phyloP scores from a whole-genome alignment of 1,140 invertebrate species.

The Caligus rogercresseyi region DNA sequence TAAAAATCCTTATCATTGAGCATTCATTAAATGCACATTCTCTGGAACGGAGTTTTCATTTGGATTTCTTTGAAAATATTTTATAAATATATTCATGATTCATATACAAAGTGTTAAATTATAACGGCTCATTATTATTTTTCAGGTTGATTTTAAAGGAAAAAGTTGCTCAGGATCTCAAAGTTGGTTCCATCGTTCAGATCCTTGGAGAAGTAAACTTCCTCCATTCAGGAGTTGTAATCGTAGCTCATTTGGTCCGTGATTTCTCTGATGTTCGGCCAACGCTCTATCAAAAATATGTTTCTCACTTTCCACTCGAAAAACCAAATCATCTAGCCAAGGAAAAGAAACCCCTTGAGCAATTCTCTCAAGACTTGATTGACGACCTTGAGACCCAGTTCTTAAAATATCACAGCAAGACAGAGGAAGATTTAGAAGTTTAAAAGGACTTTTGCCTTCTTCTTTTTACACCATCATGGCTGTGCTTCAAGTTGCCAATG shows the following conservation, averaged over 20 bases:
- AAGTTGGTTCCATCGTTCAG: background rate
- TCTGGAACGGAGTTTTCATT: too few species aligned
- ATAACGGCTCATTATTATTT: background rate
- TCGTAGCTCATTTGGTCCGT: background rate
- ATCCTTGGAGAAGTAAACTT: constrained; percentile 1
- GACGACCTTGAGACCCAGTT: background rate
- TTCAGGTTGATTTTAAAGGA: background rate
- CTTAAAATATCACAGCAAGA: background rate
- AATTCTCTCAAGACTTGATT: background rate
- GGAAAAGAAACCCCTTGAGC: background rate
- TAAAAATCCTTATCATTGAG: too few species aligned
- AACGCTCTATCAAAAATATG: background rate
- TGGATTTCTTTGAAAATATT: too few species aligned
- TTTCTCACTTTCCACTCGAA: background rate
- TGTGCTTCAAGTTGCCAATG: background rate
- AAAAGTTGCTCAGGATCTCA: background rate
- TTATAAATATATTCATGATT: background rate
- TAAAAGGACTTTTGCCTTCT: background rate
- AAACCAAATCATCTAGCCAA: background rate
- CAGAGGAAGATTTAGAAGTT: background rate
- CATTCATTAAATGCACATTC: too few species aligned
- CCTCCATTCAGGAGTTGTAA: background rate
- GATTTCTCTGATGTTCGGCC: constrained; percentile 2
- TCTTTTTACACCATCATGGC: background rate
- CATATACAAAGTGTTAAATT: background rate